Conservation (phyloP, 1,140 invertebrate genomes). For the Holcopasites calliopsidis region DNA sequence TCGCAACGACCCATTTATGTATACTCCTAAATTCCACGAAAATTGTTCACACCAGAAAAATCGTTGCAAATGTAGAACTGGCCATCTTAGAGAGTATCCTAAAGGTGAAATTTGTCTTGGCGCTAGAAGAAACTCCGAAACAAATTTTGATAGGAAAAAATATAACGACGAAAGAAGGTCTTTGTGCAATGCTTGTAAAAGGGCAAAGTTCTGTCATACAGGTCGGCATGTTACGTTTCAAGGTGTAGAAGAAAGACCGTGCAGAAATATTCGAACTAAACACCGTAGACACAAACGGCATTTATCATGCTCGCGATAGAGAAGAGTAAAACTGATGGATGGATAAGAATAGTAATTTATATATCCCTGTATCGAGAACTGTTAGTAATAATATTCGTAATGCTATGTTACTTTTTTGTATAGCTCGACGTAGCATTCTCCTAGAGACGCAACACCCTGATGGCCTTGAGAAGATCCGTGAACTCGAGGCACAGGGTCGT, state of each 20-base stretch:
- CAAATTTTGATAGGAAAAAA: background rate
- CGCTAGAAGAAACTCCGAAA: conserved; percentile 13
- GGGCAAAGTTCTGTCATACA: background rate
- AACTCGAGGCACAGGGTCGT: conserved; percentile 91
- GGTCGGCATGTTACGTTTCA: conserved; percentile 13
- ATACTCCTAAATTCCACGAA: background rate
- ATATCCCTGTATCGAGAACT: background rate
- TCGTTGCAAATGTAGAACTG: background rate
- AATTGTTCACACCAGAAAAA: background rate
- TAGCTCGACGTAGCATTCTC: conserved; percentile 90
- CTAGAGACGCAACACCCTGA: conserved; percentile 96
- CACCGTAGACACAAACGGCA: background rate
- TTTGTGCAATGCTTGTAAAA: conserved; percentile 11
- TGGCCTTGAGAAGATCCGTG: conserved; percentile 94
- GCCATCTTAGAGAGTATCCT: background rate
- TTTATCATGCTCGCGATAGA: background rate
- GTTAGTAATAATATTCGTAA: background rate
- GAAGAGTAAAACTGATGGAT: background rate
- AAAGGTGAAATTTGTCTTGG: background rate
- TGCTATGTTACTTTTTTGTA: conserved; percentile 60
- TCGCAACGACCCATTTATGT: background rate
- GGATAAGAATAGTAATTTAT: conserved; percentile 10
- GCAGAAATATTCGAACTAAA: background rate
- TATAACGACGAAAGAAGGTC: background rate
- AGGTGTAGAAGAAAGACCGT: background rate